Evolutionary conservation across 2,888 invertebrate genomes (phyloP), one percentile per base, ranked within the genome.

Genomic region (Standfussiana lucernea): DNA sequence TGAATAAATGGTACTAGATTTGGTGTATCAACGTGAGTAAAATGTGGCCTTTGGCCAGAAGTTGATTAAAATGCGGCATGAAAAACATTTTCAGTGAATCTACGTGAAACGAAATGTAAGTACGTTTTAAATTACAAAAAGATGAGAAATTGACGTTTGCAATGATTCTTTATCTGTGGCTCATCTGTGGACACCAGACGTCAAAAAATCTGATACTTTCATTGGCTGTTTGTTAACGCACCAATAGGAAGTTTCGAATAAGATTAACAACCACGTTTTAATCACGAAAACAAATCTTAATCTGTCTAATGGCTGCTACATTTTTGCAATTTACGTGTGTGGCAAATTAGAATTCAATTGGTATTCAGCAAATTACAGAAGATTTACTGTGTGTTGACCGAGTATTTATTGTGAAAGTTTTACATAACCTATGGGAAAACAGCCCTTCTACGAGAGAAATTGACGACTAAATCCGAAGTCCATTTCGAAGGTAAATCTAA

Each of bases 401-500:
- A 76, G 71, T 75, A 75, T 73, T 64, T 32, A 61, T 72, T 65
- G 77, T 80, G 69, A 77, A 67, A 83, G 50, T 79, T 77, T 68
- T 56, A 59, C 53, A 66, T 28, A 79, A 37, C 61, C 68, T 65
- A 79, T 72, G 76, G 82, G 69, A 71, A 86, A 77, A 66, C 53
- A 56, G 67, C 75, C 64, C 66, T 42, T 69, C 71, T 65, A 40
- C 42, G 32, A 69, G 79, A 72, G 72, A 79, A 81, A 73, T 83
- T 84, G 81, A 87, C 80, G 79, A 80, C 80, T 68, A 79, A 81
- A 89, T 86, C 86, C 78, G 87, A 89, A 91, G 85, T 86, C 85
- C 75, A 82, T 76, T 71, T 67, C 79, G 84, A 93, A 93, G 95
- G 94, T 94, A 95, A 94, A 90, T 88, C 90, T 89, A 86, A 87